Evolutionary conservation across 30 jellyfish, hydroid and myxozoan genomes (phyloP).

Genomic region (Aurelia coerulea): DNA sequence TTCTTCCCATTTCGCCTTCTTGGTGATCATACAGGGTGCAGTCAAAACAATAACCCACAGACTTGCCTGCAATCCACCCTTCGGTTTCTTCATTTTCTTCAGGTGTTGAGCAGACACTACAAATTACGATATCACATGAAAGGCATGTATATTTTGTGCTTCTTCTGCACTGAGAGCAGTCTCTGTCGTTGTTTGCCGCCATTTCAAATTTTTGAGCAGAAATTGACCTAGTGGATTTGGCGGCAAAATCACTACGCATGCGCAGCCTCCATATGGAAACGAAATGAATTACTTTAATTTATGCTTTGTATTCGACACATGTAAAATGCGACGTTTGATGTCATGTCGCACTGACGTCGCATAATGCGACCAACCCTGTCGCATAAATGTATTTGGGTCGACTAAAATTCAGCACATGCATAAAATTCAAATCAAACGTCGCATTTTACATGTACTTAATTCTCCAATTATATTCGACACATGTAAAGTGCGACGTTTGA

Average conservation of each 20-base stretch:
- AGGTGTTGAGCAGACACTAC: slow-evolving; percentile 17
- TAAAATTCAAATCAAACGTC: slow-evolving; percentile 24
- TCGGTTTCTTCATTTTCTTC: slow-evolving; percentile 27
- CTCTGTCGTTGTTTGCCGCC: not conserved
- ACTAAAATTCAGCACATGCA: not conserved
- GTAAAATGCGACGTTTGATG: slow-evolving; percentile 23
- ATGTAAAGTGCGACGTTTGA: slow-evolving; percentile 33
- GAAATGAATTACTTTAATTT: not conserved
- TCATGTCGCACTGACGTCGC: slow-evolving; percentile 24
- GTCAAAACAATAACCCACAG: slow-evolving; percentile 38
- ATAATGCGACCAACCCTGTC: slow-evolving; percentile 38
- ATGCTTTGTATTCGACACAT: slow-evolving; percentile 39
- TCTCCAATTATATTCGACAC: slow-evolving; percentile 11
- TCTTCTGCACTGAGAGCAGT: not conserved
- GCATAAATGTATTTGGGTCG: slow-evolving; percentile 4
- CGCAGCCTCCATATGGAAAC: slow-evolving; percentile 3
- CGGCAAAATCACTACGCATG: not conserved
- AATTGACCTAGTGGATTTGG: no score
- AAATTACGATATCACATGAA: slow-evolving; percentile 7
- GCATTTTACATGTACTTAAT: slow-evolving; percentile 16
- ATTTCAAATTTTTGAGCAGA: no score
- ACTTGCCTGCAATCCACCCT: slow-evolving; percentile 22
- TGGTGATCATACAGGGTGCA: not conserved
- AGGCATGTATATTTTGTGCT: slow-evolving; percentile 22
- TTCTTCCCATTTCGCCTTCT: no score